Base-by-base conservation (phyloP, 2,888 invertebrate species). In the Drosophila niveifrons region DNA sequence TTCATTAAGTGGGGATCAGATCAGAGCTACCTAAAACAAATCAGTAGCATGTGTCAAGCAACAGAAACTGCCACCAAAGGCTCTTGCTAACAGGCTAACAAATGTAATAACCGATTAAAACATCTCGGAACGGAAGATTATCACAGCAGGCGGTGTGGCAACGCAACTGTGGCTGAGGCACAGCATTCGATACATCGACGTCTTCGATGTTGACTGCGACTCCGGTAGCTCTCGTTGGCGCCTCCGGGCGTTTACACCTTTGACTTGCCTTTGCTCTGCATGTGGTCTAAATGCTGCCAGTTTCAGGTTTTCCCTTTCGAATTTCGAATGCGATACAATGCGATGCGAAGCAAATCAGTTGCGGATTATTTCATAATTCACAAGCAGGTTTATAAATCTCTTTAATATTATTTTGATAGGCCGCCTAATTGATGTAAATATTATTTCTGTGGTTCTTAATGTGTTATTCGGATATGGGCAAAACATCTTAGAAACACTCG, bases 51-150 rank as follows among this genome's bases (percentile, higher is more conserved):
- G 44, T 43, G 44, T 23, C 61, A 34, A 18, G n/a, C 44, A 44
- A 9, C 44, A 13, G 31, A 15, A 15, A 48, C 1, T 48, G 64
- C 64, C 71, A 28, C 62, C 58, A 28, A 53, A 31, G 55, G 48
- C 44, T 62, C 56, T 55, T 18, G 15, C 51, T 36, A 55, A 31
- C 34, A 47, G 47, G 61, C 63, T 15, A 76, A 74, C 83, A 82
- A 89, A 84, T 83, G 88, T 83, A 89, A 89, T 87, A 83, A 83
- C 88, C 89, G 88, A 89, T 85, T 85, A 90, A 90, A 88, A 87
- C 86, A 90, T 89, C 80, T 90, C 90, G 89, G 89, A 89, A 83
- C 84, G 78, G 70, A 76, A 82, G 80, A 91, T 91, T 92, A 91
- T 82, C 92, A 70, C 92, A 92, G 91, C 91, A 59, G 90, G 92